Conservation (phyloP, 2,797 vertebrate species). For the Dermochelys coriacea region DNA sequence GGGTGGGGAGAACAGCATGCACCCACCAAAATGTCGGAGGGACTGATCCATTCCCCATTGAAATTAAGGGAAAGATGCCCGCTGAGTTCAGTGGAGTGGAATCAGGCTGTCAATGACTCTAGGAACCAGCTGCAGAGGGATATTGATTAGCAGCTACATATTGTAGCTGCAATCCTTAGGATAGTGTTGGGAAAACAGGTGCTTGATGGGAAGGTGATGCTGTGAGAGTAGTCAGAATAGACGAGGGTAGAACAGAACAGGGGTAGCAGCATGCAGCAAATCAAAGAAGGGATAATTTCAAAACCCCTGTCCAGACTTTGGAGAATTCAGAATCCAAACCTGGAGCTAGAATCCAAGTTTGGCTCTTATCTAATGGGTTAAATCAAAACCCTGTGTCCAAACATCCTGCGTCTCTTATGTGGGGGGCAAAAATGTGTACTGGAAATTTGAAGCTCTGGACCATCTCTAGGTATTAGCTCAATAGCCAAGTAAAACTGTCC, state of each 20-base stretch:
- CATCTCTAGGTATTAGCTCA: not conserved
- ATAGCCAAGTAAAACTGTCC: not conserved
- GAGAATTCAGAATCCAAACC: not conserved
- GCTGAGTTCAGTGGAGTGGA: not conserved
- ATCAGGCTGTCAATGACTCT: not conserved
- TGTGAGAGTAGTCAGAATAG: not conserved
- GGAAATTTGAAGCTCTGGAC: accelerated
- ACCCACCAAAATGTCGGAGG: not conserved
- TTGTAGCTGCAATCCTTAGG: no score
- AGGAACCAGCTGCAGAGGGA: not conserved
- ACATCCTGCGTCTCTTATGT: not conserved
- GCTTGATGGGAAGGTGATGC: not conserved
- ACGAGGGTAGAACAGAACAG: not conserved
- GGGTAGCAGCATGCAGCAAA: not conserved
- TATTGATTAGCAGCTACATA: not conserved
- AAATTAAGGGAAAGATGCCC: accelerated
- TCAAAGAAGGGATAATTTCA: not conserved
- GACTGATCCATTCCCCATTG: not conserved
- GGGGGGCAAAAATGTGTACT: not conserved
- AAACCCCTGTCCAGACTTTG: accelerated
- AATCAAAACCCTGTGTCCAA: accelerated
- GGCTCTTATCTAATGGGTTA: not conserved
- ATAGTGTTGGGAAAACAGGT: not conserved
- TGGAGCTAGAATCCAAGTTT: not conserved
- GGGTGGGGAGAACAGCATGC: not conserved